Evolutionary conservation across 2,888 invertebrate genomes (phyloP), one percentile per base, ranked within the genome.

Genomic region (Elysia crispata): DNA sequence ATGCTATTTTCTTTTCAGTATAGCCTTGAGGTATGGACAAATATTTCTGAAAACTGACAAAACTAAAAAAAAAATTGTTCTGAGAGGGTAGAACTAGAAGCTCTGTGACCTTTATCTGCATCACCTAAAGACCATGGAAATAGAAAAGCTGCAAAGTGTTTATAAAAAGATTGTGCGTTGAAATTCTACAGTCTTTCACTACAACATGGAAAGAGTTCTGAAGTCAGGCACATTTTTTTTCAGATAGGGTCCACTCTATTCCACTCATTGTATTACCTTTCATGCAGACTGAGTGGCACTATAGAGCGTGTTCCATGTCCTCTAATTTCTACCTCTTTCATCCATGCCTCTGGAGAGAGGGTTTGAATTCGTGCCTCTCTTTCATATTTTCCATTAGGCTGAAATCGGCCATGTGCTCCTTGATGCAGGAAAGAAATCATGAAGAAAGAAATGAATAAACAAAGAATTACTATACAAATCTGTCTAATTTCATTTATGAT

Each of bases 321-420:
- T 80, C 82, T 83, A 33, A 82, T 84, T 81, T 91, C 90, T 50
- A 91, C 90, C 77, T 90, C 90, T 74, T 73, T 83, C 90, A 91
- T 89, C 91, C 91, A 91, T 67, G 85, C 84, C 20, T 85, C 84
- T 28, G 91, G 91, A 76, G 89, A 90, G 33, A 90, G 83, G 11
- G 89, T 90, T 73, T 91, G 91, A 31, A 90, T 85, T 28, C 89
- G 82, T 1, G 90, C 89, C 73, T 89, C 86, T 75, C 89, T 85
- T 0, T 69, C 60, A 11, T 28, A 60, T 25, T 67, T 54, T 5
- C 54, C 83, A 25, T 76, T 66, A 18, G 85, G 83, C 30, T 81
- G 82, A 75, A 90, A 89, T 77, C 90, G 82, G 0, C 90, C 89
- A 86, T 91, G 91, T 33, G 91, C 91, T 49, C 91, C 91, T 91